These are phyloP conservation scores for Bovichtus diacanthus DNA, from an alignment of 2,797 vertebrate species.

Conservation along the genomic window DNA sequence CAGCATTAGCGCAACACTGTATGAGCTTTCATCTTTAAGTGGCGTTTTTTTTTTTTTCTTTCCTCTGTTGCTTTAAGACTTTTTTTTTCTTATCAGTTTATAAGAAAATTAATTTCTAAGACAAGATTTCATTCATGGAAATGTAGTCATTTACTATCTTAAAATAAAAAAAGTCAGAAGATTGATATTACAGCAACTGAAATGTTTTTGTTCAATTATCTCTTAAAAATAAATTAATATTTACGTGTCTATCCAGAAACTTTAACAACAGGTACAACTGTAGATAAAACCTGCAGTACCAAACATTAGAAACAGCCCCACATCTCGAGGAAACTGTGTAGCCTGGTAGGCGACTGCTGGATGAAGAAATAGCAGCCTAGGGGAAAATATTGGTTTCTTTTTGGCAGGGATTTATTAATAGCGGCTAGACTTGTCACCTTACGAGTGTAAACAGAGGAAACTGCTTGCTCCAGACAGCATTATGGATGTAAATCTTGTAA, in stretches of 20 bases:
- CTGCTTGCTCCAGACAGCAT: constrained; percentile 43
- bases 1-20: background rate
- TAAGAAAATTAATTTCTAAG: background rate
- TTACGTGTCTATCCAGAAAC: background rate
- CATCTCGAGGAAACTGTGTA: background rate
- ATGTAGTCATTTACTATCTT: background rate
- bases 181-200: background rate
- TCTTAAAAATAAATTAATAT: background rate
- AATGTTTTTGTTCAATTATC: background rate
- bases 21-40: background rate
- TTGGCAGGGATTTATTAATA: constrained; percentile 68
- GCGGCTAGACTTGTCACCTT: constrained; percentile 59
- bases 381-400: constrained; percentile 39
- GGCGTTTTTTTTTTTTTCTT: background rate
- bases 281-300: background rate
- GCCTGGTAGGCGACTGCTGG: background rate
- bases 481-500: constrained; percentile 55
- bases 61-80: background rate
- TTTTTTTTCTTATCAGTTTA: background rate
- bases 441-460: constrained; percentile 60
- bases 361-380: constrained; percentile 41
- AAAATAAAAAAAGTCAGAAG: background rate
- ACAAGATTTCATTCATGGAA: background rate
- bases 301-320: constrained; percentile 23
- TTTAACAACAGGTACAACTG: background rate